Conservation (phyloP, 2,113 vertebrate genomes). For the Pelecanus crispus region DNA sequence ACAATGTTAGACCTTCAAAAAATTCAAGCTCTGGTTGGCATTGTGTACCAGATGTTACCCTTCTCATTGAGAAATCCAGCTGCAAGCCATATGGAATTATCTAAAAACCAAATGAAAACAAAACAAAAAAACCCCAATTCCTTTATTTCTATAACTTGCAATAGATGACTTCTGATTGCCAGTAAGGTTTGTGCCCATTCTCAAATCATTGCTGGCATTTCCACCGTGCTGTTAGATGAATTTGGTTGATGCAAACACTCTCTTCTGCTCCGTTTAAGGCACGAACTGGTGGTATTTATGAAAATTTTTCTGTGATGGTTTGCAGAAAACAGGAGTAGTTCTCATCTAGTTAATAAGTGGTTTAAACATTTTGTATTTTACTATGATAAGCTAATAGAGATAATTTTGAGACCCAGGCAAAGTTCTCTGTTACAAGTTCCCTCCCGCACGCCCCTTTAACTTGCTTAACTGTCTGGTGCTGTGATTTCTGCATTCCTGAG, state of each 20-base stretch:
- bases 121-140: neutral
- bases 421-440: neutral
- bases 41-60: neutral
- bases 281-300: neutral
- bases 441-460: fast-evolving
- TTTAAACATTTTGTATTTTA: neutral
- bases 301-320: neutral
- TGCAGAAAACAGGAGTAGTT: neutral
- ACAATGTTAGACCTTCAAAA: neutral
- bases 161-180: neutral
- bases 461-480: neutral
- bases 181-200: neutral
- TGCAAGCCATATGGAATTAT: neutral
- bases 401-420: neutral
- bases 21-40: neutral
- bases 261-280: neutral
- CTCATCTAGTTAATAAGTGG: neutral
- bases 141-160: neutral
- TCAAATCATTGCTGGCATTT: neutral
- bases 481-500: neutral
- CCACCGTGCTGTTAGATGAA: neutral
- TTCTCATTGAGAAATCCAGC: neutral
- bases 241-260: neutral
- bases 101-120: neutral
- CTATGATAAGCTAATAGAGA: neutral